Evolutionary conservation across 2,797 vertebrate genomes (phyloP).

Genomic region (Crossoptilon crossoptilon): DNA sequence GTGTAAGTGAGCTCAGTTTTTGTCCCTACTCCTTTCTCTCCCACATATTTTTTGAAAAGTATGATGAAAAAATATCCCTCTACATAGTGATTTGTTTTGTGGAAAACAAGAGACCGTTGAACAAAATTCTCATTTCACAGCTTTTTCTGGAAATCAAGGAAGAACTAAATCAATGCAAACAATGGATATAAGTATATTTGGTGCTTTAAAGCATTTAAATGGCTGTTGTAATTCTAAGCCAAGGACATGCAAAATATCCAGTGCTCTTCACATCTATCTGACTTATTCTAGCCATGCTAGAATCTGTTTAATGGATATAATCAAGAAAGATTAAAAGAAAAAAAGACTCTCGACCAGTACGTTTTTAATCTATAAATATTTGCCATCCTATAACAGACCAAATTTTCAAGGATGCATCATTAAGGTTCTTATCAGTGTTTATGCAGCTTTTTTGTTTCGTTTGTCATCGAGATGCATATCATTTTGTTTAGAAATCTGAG

Average conservation of each 20-base stretch:
- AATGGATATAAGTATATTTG: background rate
- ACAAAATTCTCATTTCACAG: background rate
- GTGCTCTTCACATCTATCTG: background rate
- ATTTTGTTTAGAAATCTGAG: background rate
- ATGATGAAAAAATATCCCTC: background rate
- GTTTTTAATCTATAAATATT: background rate
- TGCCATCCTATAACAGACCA: background rate
- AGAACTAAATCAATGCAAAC: background rate
- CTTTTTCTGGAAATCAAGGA: slow-evolving; percentile 15
- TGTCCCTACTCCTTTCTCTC: background rate
- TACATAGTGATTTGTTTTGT: background rate
- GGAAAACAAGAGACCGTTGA: background rate
- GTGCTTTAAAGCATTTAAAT: slow-evolving; percentile 3
- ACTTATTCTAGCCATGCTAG: background rate
- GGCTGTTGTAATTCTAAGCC: background rate
- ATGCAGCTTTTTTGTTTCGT: background rate
- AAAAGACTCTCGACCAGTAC: background rate
- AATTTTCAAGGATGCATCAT: background rate
- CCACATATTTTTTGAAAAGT: background rate
- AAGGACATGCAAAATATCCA: background rate
- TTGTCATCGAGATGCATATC: background rate
- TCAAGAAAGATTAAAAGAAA: background rate
- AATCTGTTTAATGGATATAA: background rate
- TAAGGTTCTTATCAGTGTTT: background rate
- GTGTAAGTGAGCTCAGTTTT: background rate